Conservation (phyloP, 1,140 invertebrate genomes). For the Adelges cooleyi region DNA sequence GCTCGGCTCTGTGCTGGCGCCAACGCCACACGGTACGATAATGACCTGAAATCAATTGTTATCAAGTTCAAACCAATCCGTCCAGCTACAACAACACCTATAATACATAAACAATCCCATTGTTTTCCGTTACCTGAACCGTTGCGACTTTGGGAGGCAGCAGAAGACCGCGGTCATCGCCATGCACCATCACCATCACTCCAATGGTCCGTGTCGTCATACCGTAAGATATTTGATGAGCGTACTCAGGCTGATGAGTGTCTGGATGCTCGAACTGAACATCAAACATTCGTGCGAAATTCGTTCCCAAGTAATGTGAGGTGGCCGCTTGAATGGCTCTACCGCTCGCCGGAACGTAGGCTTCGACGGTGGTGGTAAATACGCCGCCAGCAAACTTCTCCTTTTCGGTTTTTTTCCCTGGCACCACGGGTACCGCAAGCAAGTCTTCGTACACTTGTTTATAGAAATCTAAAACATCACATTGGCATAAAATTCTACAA, state of each 20-base stretch:
- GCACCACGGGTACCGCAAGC: constrained; percentile 88
- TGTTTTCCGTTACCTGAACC: constrained; percentile 45
- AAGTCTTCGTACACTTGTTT: constrained; percentile 80
- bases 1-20: constrained; percentile 58
- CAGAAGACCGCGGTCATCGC: constrained; percentile 91
- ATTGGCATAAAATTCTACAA: not conserved
- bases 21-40: constrained; percentile 94
- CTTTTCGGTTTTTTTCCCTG: constrained; percentile 94
- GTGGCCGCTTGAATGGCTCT: constrained; percentile 91
- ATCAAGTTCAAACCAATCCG: not conserved
- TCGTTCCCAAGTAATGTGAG: constrained; percentile 96
- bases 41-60: constrained; percentile 50
- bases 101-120: too few species aligned
- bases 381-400: constrained; percentile 99
- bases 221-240: constrained; percentile 98
- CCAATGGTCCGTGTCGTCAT: constrained; percentile 90
- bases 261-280: constrained; percentile 88
- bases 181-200: constrained; percentile 93
- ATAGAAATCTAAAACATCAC: constrained; percentile 58
- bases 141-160: constrained; percentile 84
- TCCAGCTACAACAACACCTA: too few species aligned
- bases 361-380: constrained; percentile 95
- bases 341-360: constrained; percentile 87
- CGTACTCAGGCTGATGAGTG: constrained; percentile 77
- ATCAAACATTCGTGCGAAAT: constrained; percentile 99